A percentile compares a stretch with the other conserved stretches of the same genome.
Evolutionary conservation across 1,140 invertebrate species (phyloP).

Genomic region (Choristoneura fumiferana): DNA sequence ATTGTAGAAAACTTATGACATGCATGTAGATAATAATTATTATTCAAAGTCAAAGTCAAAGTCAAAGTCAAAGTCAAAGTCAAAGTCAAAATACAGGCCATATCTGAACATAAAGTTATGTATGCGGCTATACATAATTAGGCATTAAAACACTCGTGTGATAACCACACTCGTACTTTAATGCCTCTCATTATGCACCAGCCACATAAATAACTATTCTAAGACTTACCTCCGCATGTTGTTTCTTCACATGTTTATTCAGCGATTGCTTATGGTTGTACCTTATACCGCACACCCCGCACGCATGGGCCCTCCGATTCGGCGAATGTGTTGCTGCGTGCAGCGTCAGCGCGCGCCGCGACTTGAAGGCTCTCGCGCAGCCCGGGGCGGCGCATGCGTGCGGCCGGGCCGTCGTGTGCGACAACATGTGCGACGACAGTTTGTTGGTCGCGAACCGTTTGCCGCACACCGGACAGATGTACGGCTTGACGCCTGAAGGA

Average conservation of each 20-base stretch:
- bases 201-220: neutral
- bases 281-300: conserved; percentile 79
- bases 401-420: conserved; percentile 70
- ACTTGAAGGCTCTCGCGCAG: conserved; percentile 43
- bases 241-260: conserved; percentile 49
- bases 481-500: conserved; percentile 51
- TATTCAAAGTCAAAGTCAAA: too few relatives aligned
- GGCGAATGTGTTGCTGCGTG: conserved; percentile 80
- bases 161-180: too few relatives aligned
- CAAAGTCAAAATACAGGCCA: too few relatives aligned
- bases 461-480: conserved; percentile 72
- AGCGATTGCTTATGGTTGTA: conserved; percentile 63
- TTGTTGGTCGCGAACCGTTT: conserved; percentile 65
- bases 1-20: too few relatives aligned
- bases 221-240: conserved; percentile 37
- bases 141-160: too few relatives aligned
- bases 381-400: conserved; percentile 46
- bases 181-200: too few relatives aligned
- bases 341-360: conserved; percentile 51
- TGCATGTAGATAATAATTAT: too few relatives aligned
- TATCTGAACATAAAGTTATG: too few relatives aligned
- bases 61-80: too few relatives aligned
- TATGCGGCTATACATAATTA: too few relatives aligned
- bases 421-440: conserved; percentile 72
- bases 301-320: conserved; percentile 79